A percentile compares a stretch with the other conserved stretches of the same genome.
Evolutionary conservation across 2,113 vertebrate species (phyloP).

Genomic region (Neodontobutis hainanensis): DNA sequence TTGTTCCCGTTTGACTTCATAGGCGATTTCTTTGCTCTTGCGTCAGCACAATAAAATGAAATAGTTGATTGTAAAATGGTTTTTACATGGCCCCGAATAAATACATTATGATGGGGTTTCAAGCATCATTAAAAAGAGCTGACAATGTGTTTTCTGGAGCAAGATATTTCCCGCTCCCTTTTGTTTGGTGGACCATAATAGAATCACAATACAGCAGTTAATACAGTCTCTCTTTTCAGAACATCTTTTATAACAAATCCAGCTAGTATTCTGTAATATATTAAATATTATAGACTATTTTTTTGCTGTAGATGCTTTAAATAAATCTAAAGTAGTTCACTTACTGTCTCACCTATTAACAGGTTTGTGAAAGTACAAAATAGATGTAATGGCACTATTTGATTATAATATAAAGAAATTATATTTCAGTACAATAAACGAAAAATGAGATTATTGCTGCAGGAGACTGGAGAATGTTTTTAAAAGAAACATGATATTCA

Average conservation of each 20-base stretch:
- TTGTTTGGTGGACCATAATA: slow-evolving; percentile 1
- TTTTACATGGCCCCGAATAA: slow-evolving; percentile 43
- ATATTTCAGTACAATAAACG: too few species aligned
- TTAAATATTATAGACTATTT: neutral
- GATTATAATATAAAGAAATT: too few species aligned
- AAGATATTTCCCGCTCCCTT: slow-evolving; percentile 11
- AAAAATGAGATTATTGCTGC: too few species aligned
- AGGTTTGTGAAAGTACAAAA: too few species aligned
- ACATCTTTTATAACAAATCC: neutral
- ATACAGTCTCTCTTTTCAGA: neutral
- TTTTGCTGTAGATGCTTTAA: too few species aligned
- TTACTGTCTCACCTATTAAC: too few species aligned
- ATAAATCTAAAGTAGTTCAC: too few species aligned
- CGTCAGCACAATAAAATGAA: slow-evolving; percentile 34
- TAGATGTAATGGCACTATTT: too few species aligned
- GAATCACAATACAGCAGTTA: neutral
- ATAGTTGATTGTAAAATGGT: slow-evolving; percentile 35
- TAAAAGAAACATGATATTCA: too few species aligned
- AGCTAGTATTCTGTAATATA: neutral
- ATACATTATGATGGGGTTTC: slow-evolving; percentile 54
- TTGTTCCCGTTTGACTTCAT: slow-evolving; percentile 23
- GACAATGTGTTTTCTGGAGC: slow-evolving; percentile 37
- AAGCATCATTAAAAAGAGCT: slow-evolving; percentile 60
- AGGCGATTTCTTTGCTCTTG: slow-evolving; percentile 38
- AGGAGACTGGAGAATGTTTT: too few species aligned